Conservation (phyloP, 53 echinoderm and acorn worm species). For the Holothuria scabra region DNA sequence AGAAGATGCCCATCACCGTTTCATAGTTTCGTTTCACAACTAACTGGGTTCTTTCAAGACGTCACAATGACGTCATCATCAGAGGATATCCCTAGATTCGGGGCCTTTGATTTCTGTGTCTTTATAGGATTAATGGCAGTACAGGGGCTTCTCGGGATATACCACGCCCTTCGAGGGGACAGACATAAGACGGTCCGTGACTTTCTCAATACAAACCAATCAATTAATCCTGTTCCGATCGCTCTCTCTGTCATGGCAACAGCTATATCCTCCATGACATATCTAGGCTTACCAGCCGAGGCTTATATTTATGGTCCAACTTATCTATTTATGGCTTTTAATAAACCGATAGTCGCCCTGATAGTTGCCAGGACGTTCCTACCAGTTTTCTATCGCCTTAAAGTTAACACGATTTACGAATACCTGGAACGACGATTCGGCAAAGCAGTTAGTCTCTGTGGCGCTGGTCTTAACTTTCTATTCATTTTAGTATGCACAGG, state of each 20-base stretch:
- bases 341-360: slow-evolving; percentile 30
- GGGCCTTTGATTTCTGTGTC: slow-evolving; percentile 38
- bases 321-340: slow-evolving; percentile 27
- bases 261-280: slow-evolving; percentile 14
- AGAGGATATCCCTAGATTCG: slow-evolving; percentile 3
- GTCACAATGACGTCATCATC: slow-evolving; percentile 10
- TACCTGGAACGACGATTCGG: slow-evolving; percentile 36
- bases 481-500: slow-evolving; percentile 24
- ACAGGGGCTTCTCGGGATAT: slow-evolving; percentile 16
- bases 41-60: no score
- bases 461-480: slow-evolving; percentile 7
- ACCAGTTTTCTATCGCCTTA: slow-evolving; percentile 37
- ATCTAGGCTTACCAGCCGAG: slow-evolving; percentile 4
- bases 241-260: slow-evolving; percentile 24
- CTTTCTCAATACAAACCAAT: slow-evolving; percentile 5
- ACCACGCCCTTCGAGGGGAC: slow-evolving; percentile 37
- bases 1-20: no score
- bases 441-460: slow-evolving; percentile 8
- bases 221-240: slow-evolving; percentile 26
- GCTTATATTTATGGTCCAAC: slow-evolving; percentile 34
- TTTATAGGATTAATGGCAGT: slow-evolving; percentile 32
- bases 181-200: slow-evolving; percentile 25
- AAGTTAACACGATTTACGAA: slow-evolving; percentile 33
- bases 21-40: no score
- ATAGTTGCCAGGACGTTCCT: slow-evolving; percentile 21